phyloP scores from a whole-genome alignment of 2,113 vertebrate genomes.

The Polypterus senegalus region DNA sequence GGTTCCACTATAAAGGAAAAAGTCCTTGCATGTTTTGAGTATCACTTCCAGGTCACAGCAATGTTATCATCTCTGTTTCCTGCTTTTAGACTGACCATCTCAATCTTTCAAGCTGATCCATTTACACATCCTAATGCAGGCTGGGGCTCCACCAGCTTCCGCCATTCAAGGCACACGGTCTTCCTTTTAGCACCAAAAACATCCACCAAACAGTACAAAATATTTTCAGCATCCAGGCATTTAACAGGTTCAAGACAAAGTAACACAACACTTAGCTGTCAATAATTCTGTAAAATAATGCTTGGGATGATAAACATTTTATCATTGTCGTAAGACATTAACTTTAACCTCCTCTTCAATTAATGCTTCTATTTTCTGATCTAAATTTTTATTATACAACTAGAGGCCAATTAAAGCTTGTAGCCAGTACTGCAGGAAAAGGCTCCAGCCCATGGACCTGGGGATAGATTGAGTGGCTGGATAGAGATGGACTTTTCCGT shows the following conservation, averaged over 20 bases:
- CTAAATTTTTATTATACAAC: background rate
- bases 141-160: background rate
- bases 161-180: slow-evolving; percentile 21
- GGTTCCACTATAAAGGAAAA: slow-evolving; percentile 17
- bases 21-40: slow-evolving; percentile 20
- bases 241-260: no score
- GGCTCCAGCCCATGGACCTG: no score
- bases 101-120: slow-evolving; percentile 15
- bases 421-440: no score
- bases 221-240: background rate
- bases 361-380: background rate
- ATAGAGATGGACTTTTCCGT: no score
- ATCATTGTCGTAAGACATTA: background rate
- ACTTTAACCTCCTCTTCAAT: background rate
- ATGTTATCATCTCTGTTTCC: slow-evolving; percentile 26
- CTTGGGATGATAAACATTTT: background rate
- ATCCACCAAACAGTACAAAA: slow-evolving; percentile 4
- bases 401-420: background rate
- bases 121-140: slow-evolving; percentile 13
- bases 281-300: background rate
- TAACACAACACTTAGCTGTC: background rate
- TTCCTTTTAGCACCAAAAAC: background rate
- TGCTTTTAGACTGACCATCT: slow-evolving; percentile 17
- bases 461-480: no score
- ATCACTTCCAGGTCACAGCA: slow-evolving; percentile 22